Percentiles rank a stretch among this genome's conserved stretches.
phyloP scores from a whole-genome alignment of 1,140 invertebrate species.

The Drosophila pseudoananassae region DNA sequence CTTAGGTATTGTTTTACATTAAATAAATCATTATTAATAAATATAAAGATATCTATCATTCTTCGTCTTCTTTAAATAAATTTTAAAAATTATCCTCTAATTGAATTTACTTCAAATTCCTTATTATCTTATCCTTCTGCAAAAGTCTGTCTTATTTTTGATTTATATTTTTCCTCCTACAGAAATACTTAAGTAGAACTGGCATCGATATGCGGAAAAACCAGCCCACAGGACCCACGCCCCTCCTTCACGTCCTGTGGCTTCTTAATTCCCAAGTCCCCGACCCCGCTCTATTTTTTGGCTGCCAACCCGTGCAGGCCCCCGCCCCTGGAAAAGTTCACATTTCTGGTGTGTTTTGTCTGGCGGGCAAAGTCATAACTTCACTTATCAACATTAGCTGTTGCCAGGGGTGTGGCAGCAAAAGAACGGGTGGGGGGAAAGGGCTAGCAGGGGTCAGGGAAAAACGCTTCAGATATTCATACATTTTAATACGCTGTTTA shows the following conservation, averaged over 20 bases:
- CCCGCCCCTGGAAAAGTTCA: not conserved
- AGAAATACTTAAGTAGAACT: not conserved
- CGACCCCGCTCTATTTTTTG: constrained; percentile 1
- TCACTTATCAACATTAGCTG: constrained; percentile 83
- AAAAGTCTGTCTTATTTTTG: not conserved
- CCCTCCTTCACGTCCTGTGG: too few species aligned
- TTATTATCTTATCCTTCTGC: too few species aligned
- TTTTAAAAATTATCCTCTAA: too few species aligned
- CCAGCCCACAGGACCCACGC: too few species aligned
- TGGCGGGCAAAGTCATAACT: constrained; percentile 81
- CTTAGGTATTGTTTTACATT: too few species aligned
- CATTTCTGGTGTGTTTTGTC: constrained; percentile 40
- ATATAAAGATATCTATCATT: too few species aligned
- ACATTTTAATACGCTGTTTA: constrained; percentile 82
- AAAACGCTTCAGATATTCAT: constrained; percentile 68
- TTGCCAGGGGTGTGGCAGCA: constrained; percentile 26
- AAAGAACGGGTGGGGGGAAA: not conserved
- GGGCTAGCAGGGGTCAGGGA: not conserved
- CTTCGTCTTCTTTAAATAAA: too few species aligned
- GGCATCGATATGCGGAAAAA: not conserved
- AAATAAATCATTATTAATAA: too few species aligned
- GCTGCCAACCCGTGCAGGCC: not conserved
- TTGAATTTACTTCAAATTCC: too few species aligned
- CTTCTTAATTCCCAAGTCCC: constrained; percentile 6
- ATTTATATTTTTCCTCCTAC: not conserved